A percentile compares a stretch with the other conserved stretches of the same genome.
Conservation (phyloP, 1,140 invertebrate genomes). For the Drosophila fuyamai region DNA sequence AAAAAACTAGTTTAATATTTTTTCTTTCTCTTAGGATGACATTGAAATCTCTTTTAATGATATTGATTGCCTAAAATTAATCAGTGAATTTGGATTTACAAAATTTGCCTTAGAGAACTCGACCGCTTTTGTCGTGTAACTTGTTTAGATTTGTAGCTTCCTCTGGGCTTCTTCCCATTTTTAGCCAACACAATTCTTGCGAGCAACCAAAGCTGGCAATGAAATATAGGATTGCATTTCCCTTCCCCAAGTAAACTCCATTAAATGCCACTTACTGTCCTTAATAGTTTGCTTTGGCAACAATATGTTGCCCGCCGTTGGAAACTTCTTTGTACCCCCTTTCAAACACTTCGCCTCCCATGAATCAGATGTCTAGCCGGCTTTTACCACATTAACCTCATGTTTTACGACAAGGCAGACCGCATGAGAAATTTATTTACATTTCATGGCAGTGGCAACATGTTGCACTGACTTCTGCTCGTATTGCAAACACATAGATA, state of each 20-base stretch:
- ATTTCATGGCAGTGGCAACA: constrained; percentile 77
- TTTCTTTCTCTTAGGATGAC: no score
- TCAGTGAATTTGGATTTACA: neutral
- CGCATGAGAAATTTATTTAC: constrained; percentile 82
- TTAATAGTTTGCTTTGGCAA: constrained; percentile 75
- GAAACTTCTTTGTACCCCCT: constrained; percentile 1
- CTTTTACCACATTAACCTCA: constrained; percentile 80
- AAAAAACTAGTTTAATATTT: no score
- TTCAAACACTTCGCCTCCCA: neutral
- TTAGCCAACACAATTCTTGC: constrained; percentile 5
- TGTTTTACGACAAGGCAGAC: constrained; percentile 79
- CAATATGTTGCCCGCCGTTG: constrained; percentile 55
- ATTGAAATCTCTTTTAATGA: no score
- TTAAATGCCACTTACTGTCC: constrained; percentile 78
- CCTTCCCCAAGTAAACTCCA: constrained; percentile 50
- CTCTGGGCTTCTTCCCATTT: neutral
- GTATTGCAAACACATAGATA: constrained; percentile 12
- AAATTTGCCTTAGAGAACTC: constrained; percentile 3
- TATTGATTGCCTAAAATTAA: no score
- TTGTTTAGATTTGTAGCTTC: constrained; percentile 29
- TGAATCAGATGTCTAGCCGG: constrained; percentile 43
- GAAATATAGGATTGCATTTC: constrained; percentile 59
- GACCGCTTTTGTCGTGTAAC: neutral
- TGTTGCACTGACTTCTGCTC: constrained; percentile 66
- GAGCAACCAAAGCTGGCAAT: constrained; percentile 53